Evolutionary conservation across 2,113 vertebrate genomes (phyloP).

Genomic region (Isichthys henryi): DNA sequence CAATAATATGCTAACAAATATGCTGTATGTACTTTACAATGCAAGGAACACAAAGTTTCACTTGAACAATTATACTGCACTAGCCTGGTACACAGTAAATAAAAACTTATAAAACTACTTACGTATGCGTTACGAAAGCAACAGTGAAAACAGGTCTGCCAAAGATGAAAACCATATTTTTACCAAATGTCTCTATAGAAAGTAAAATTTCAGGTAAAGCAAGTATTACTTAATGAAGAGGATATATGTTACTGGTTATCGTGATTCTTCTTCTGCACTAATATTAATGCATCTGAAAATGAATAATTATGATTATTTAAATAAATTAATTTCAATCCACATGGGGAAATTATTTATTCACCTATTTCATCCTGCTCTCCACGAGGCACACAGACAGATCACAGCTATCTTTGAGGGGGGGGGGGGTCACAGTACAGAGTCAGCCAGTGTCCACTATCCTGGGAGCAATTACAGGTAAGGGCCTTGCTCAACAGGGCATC

Average conservation of each 20-base stretch:
- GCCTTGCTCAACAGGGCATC: not conserved
- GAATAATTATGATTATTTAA: not conserved
- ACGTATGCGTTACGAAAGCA: not conserved
- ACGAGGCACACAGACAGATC: not conserved
- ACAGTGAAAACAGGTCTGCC: not conserved
- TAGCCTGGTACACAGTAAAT: not conserved
- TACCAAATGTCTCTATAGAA: not conserved
- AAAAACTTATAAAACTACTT: not conserved
- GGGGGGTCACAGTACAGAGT: not conserved
- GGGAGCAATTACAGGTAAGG: not conserved
- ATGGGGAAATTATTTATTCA: not conserved
- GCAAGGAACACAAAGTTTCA: not conserved
- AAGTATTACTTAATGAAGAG: not conserved
- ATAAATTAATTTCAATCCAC: not conserved
- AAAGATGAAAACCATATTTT: not conserved
- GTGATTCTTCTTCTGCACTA: not conserved
- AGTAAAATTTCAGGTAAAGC: not conserved
- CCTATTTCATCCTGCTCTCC: not conserved
- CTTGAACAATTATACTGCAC: not conserved
- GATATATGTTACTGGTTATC: not conserved
- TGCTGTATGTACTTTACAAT: not conserved
- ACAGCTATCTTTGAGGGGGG: not conserved
- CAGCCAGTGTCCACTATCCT: not conserved
- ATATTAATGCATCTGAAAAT: not conserved
- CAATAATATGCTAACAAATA: not conserved